phyloP scores from a whole-genome alignment of 2,797 vertebrate species.

The Rhinophrynus dorsalis region DNA sequence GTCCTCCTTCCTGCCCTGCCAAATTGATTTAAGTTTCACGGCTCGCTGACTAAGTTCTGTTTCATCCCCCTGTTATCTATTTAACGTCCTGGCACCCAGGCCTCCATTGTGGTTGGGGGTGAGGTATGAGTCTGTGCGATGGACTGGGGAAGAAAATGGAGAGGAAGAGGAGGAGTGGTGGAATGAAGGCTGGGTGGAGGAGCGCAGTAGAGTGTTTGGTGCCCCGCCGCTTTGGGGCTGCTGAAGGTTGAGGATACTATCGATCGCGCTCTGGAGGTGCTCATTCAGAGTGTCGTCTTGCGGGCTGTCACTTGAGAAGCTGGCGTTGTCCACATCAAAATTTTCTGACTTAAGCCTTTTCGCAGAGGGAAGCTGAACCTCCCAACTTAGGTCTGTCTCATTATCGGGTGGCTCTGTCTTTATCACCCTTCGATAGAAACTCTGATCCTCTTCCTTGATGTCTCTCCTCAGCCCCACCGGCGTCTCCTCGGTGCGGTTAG shows the following conservation, averaged over 20 bases:
- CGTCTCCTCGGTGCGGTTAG: conserved; percentile 57
- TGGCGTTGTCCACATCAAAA: conserved; percentile 90
- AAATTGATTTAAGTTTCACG: conserved; percentile 14
- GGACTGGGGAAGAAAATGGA: conserved; percentile 60
- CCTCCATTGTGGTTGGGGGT: conserved; percentile 85
- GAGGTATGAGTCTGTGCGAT: conserved; percentile 70
- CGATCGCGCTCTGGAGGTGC: conserved; percentile 93
- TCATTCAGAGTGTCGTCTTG: conserved; percentile 88
- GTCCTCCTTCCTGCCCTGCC: not conserved
- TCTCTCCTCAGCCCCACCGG: conserved; percentile 69
- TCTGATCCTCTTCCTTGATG: conserved; percentile 78
- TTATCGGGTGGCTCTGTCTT: conserved; percentile 70
- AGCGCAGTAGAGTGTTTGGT: conserved; percentile 58
- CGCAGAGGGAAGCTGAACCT: conserved; percentile 75
- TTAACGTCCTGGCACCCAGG: conserved; percentile 88
- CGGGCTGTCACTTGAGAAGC: conserved; percentile 92
- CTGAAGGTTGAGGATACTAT: conserved; percentile 95
- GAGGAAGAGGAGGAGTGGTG: conserved; percentile 58
- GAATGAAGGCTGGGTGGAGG: conserved; percentile 60
- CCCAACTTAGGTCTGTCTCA: conserved; percentile 67
- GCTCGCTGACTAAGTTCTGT: conserved; percentile 14
- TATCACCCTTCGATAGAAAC: conserved; percentile 75
- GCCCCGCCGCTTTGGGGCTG: conserved; percentile 68
- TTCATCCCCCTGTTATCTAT: conserved; percentile 83
- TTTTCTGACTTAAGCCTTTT: conserved; percentile 88